phyloP scores from a whole-genome alignment of 2,888 invertebrate genomes.

The Eupeodes latifasciatus region DNA sequence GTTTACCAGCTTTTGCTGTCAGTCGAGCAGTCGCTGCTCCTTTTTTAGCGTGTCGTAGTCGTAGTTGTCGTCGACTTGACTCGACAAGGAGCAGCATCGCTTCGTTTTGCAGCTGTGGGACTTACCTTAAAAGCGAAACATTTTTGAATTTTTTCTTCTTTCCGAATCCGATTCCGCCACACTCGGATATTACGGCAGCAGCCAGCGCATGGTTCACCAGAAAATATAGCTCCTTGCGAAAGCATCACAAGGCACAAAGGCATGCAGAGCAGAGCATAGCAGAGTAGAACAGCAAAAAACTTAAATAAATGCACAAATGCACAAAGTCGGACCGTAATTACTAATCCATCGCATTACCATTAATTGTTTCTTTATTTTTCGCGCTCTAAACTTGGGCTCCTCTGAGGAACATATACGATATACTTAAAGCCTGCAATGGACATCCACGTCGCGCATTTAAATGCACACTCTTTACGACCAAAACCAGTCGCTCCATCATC shows the following conservation, averaged over 20 bases:
- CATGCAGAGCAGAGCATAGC: background rate
- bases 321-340: constrained; percentile 74
- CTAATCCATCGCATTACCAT: constrained; percentile 76
- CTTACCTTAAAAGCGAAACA: constrained; percentile 58
- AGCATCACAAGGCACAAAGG: background rate
- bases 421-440: constrained; percentile 36
- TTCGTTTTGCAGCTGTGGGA: constrained; percentile 23
- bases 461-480: constrained; percentile 48
- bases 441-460: constrained; percentile 71
- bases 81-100: constrained; percentile 44
- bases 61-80: too few relatives aligned
- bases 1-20: constrained; percentile 69
- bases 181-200: constrained; percentile 7
- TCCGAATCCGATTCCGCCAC: constrained; percentile 2
- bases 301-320: constrained; percentile 67
- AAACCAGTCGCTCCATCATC: constrained; percentile 57
- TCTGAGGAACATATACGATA: constrained; percentile 3
- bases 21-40: constrained; percentile 51
- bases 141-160: constrained; percentile 26
- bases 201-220: constrained; percentile 36
- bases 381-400: constrained; percentile 63
- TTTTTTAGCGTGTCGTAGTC: constrained; percentile 50
- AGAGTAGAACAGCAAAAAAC: constrained; percentile 18
- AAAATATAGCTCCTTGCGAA: constrained; percentile 35
- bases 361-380: constrained; percentile 76